Evolutionary conservation across 2,888 invertebrate species (phyloP), one percentile per base, ranked within the genome.

Genomic region (Ophioninae sp.): DNA sequence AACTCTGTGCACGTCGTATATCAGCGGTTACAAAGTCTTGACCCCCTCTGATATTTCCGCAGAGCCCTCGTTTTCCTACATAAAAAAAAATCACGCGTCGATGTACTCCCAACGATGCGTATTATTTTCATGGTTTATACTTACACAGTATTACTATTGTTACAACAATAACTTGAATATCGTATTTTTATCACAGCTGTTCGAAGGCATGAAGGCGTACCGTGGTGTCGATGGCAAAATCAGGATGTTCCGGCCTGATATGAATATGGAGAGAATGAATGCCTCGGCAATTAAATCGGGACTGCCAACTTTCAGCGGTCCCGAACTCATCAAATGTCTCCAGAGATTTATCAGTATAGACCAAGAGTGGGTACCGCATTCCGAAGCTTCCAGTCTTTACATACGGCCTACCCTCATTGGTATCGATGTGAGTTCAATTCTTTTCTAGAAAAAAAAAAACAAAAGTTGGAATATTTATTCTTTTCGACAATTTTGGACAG

Each of bases 181-280:
- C 23, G 2, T 51, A 1, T 51, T 64, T 51, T 64, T 74, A 44
- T 90, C 90, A 93, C 93, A 99, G 98, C 94, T 99, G 86, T 99
- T 99, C 92, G 99, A 99, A 95, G 99, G 99, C 76, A 95, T 99
- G 95, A 99, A 99, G 94, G 99, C 99, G 0, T 99, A 97, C 93
- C 95, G 98, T 88, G 98, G 99, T 9, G 95, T 95, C 13, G 99
- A 99, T 93, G 97, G 97, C 80, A 96, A 96, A 93, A 97, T 99
- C 87, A 95, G 99, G 87, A 94, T 99, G 90, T 99, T 99, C 93
- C 96, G 99, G 73, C 99, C 99, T 0, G 97, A 98, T 77, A 94
- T 98, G 92, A 99, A 99, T 93, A 98, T 99, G 97, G 95, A 95
- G 82, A 95, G 99, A 87, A 98, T 99, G 98, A 96, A 97, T 90